Base-by-base conservation (phyloP, 2,113 vertebrate genomes). In the Neopipo cinnamomea region DNA sequence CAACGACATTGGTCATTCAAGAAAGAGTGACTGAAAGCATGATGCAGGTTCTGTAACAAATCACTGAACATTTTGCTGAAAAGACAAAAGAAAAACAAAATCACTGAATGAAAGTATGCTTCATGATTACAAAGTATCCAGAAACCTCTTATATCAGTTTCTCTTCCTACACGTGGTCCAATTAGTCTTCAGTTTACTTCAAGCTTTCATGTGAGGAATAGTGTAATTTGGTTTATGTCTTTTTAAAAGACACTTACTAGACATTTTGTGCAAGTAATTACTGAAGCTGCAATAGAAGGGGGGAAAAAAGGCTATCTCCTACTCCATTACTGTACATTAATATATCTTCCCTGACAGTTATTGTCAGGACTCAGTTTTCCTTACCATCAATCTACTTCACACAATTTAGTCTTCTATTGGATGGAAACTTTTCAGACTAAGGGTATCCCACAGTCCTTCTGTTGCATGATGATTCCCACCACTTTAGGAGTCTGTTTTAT, bases 261-360 rank as follows among this genome's bases (percentile, higher is more conserved):
- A 72, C 28, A 56, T 86, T 89, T 79, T 75, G 39, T 82, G 70
- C 66, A 82, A 91, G 62, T 89, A 96, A 95, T 94, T 80, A 77
- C 72, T 93, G 83, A 88, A 91, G 68, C 27, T 63, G 33, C 78
- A 92, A 81, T 39, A 71, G 87, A 78, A 74, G 50, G 5, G 22
- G 35, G 22, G 31, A 46, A n/a, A 73, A 68, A 80, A 63, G 35
- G 10, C 21, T 91, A 12, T 61, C 50, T 91, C 91, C 63, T 91
- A 74, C 37, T 88, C 76, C 58, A 86, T 94, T 90, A 75, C 68
- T 77, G 71, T 74, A 71, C 86, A 73, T 91, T 72, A 93, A 77
- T 88, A 52, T 72, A 92, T 82, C 63, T 87, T 91, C 78, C 73
- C 76, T 91, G 91, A 94, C 92, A 86, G 95, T 97, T 97, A 94